phyloP scores from a whole-genome alignment of 1,140 invertebrate genomes.

The Temnothorax nylanderi region DNA sequence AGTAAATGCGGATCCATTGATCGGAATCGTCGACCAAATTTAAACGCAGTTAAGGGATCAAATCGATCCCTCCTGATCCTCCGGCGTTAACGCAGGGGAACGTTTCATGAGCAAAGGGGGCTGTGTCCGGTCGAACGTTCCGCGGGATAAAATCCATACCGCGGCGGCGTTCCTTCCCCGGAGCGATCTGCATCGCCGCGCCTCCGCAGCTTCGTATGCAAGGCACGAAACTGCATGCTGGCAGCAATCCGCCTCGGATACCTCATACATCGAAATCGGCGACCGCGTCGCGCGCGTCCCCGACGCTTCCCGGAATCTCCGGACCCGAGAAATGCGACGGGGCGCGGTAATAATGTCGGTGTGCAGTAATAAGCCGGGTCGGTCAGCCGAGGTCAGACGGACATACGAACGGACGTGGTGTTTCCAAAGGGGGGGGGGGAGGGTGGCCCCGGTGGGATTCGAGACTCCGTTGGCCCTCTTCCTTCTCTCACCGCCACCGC shows the following conservation, averaged over 20 bases:
- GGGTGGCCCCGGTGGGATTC: slow-evolving; percentile 43
- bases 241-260: slow-evolving; percentile 49
- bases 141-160: slow-evolving; percentile 54
- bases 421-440: slow-evolving; percentile 33
- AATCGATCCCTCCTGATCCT: background rate
- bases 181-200: slow-evolving; percentile 41
- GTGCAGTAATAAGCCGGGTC: slow-evolving; percentile 67
- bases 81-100: background rate
- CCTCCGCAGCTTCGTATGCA: slow-evolving; percentile 44
- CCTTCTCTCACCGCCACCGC: background rate
- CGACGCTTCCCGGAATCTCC: slow-evolving; percentile 72
- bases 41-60: background rate
- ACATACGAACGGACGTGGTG: slow-evolving; percentile 50
- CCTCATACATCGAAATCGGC: slow-evolving; percentile 64
- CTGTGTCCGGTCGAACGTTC: slow-evolving; percentile 17
- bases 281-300: slow-evolving; percentile 52
- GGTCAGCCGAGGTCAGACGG: slow-evolving; percentile 50
- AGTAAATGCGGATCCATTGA: background rate
- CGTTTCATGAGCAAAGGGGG: background rate
- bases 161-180: slow-evolving; percentile 31
- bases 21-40: background rate
- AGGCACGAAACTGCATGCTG: slow-evolving; percentile 54
- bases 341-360: slow-evolving; percentile 73
- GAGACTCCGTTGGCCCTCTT: slow-evolving; percentile 35
- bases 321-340: slow-evolving; percentile 67